Conservation (phyloP, 2,888 invertebrate genomes). For the Tricholauxania praeusta region DNA sequence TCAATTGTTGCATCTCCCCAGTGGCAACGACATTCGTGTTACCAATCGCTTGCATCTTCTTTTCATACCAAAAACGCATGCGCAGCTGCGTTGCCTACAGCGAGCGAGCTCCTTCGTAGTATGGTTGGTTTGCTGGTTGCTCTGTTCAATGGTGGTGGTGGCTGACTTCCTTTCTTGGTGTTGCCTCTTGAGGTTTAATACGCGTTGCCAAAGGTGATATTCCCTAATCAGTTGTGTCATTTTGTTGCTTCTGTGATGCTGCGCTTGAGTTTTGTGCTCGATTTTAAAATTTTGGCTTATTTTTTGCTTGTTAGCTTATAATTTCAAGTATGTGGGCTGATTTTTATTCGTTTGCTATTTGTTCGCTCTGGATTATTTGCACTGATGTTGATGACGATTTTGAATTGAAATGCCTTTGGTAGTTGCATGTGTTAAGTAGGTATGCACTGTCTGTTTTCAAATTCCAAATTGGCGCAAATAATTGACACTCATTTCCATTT, state of each 20-base stretch:
- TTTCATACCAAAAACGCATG: conserved; percentile 47
- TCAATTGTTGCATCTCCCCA: conserved; percentile 62
- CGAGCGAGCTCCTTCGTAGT: background rate
- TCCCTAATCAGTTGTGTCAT: conserved; percentile 67
- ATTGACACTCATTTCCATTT: conserved; percentile 34
- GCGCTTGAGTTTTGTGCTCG: conserved; percentile 30
- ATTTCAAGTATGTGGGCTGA: conserved; percentile 40
- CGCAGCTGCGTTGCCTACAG: conserved; percentile 26
- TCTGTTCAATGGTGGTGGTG: conserved; percentile 15
- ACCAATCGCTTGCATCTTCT: conserved; percentile 45
- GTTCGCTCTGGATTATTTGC: background rate
- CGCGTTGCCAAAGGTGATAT: conserved; percentile 62
- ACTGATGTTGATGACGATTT: conserved; percentile 9
- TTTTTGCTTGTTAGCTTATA: conserved; percentile 57
- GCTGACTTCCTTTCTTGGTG: conserved; percentile 12
- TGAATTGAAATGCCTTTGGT: background rate
- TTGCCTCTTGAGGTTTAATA: conserved; percentile 34
- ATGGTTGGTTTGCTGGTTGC: conserved; percentile 22
- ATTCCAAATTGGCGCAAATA: conserved; percentile 24
- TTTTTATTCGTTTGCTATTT: background rate
- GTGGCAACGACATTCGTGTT: conserved; percentile 48
- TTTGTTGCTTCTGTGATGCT: conserved; percentile 59
- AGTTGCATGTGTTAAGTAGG: background rate
- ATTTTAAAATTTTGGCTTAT: conserved; percentile 37
- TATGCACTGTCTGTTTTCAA: background rate